Conservation (phyloP, 2,888 invertebrate species). For the Polyommatus icarus region DNA sequence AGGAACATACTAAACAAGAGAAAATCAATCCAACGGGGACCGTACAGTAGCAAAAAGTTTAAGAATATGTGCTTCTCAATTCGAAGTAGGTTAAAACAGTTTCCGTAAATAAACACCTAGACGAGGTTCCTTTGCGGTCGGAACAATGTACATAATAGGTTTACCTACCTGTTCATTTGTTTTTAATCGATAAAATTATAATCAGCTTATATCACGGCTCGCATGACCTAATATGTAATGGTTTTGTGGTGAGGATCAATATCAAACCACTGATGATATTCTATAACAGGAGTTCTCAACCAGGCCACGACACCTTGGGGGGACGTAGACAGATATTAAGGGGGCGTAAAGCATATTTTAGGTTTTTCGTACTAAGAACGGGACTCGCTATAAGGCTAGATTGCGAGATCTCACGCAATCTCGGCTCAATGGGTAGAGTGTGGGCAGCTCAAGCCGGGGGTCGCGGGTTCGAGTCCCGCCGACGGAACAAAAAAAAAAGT, state of each 20-base stretch:
- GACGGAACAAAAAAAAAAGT: no score
- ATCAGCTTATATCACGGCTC: constrained; percentile 20
- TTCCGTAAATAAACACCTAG: background rate
- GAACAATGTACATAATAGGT: background rate
- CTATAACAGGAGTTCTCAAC: background rate
- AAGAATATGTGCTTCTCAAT: background rate
- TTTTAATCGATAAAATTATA: constrained; percentile 14
- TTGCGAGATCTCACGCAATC: no score
- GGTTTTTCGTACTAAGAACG: no score
- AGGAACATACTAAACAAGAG: no score
- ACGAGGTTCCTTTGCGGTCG: background rate
- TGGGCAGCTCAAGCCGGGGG: no score
- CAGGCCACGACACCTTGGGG: no score
- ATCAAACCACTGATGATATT: constrained; percentile 21
- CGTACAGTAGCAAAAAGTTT: background rate
- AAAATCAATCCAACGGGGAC: background rate
- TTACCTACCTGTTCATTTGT: constrained; percentile 8
- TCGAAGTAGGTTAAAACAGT: background rate
- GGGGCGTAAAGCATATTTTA: no score
- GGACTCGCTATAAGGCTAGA: no score
- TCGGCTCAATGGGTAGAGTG: no score
- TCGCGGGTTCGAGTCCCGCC: no score
- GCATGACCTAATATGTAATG: constrained; percentile 27
- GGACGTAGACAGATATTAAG: no score
- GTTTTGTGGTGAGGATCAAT: constrained; percentile 26